Evolutionary conservation across 2,888 invertebrate species (phyloP), one percentile per base, ranked within the genome.

Genomic region (Cephalotes varians): DNA sequence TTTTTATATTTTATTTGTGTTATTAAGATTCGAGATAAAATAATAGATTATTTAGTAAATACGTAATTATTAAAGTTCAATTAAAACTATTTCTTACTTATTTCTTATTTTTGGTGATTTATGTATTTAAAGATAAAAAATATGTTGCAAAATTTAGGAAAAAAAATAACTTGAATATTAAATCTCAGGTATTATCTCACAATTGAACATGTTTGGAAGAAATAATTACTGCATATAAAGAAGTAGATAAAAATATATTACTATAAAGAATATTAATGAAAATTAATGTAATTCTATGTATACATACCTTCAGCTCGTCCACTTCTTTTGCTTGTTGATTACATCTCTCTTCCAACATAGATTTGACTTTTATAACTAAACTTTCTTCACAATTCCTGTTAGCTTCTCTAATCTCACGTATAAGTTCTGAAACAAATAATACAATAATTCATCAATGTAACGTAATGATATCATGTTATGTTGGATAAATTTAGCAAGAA

Each of bases 361-460:
- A 88, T 73, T 92, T 93, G 12, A 94, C 91, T 87, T 93, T 93
- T 60, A 92, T 87, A 44, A 93, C 90, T 86, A 94, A 90, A 71
- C 92, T 91, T 72, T 94, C 94, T 79, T 95, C 94, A 47, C 94
- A 91, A 2, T 92, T 85, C 87, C 91, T 92, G 37, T 93, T 94
- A 6, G 94, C 94, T 85, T 95, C 94, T 85, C 94, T 91, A 49
- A 95, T 93, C 87, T 94, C 94, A 15, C 93, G 92, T 84, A 95
- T 93, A 31, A 95, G 92, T 89, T 94, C 95, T 94, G 73, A 10
- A 85, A 86, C 12, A 71, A 67, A 85, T 74, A 73, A 21, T 65
- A 44, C 5, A 54, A 18, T 47, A 37, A 44, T 64, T 21, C 18
- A 51, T 51, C 7, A 67, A 69, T 6, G n/a, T 49, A 71, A 72